Conservation (phyloP, 2,113 vertebrate genomes). For the Macroglossus sobrinus region DNA sequence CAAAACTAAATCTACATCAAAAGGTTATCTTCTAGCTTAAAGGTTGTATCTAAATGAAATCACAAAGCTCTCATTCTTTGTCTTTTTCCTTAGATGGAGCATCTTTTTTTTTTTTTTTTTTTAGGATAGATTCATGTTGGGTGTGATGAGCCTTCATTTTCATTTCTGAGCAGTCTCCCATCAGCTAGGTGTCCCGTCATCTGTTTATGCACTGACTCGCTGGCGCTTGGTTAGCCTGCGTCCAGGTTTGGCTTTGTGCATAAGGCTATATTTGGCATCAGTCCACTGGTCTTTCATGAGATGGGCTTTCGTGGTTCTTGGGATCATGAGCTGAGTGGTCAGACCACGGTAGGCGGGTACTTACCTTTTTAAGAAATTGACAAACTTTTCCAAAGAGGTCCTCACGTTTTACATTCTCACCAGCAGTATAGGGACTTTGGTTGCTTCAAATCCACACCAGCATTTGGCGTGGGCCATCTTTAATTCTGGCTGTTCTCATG, state of each 20-base stretch:
- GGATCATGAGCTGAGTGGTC: no score
- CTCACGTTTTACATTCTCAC: not conserved
- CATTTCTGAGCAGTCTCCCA: not conserved
- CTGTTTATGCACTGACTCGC: not conserved
- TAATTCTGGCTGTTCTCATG: not conserved
- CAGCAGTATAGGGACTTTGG: not conserved
- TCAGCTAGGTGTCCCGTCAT: rapidly evolving
- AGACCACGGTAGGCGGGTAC: not conserved
- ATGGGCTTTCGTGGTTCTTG: not conserved
- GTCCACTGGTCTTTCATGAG: not conserved
- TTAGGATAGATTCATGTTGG: not conserved
- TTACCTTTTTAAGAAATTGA: not conserved
- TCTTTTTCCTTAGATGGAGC: not conserved
- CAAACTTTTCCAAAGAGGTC: not conserved
- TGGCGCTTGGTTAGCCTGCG: not conserved
- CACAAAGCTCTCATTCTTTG: not conserved
- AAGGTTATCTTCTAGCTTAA: not conserved
- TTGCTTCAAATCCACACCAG: not conserved
- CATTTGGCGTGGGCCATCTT: not conserved
- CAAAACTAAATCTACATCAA: not conserved
- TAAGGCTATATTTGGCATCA: not conserved
- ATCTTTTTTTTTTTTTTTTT: not conserved
- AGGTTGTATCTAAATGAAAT: not conserved
- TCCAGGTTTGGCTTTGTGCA: not conserved
- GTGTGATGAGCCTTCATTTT: not conserved